A percentile compares a stretch with the other conserved stretches of the same genome.
phyloP scores from a whole-genome alignment of 2,888 invertebrate species.

The Leptopilina drosophilae region DNA sequence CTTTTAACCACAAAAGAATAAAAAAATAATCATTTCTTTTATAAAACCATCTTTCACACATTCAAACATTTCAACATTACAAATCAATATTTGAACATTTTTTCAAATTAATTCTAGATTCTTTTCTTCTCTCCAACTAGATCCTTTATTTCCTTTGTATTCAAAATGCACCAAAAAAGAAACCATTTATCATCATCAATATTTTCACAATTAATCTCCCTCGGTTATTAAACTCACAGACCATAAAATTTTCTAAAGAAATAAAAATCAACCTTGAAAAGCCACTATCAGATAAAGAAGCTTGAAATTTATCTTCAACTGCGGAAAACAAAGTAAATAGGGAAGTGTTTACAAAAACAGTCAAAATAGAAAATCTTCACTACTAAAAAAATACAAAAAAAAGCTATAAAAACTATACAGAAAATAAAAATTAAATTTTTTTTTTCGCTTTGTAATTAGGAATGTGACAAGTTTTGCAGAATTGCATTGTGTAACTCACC shows the following conservation, averaged over 20 bases:
- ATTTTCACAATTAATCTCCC: no score
- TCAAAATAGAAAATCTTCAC: background rate
- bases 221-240: no score
- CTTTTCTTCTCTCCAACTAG: background rate
- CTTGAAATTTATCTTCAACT: background rate
- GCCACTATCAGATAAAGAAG: background rate
- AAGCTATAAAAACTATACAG: background rate
- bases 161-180: no score
- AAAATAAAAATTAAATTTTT: constrained; percentile 12
- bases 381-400: background rate
- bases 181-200: no score
- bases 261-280: background rate
- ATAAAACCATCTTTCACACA: no score
- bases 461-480: constrained; percentile 30
- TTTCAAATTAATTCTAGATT: background rate
- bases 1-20: background rate
- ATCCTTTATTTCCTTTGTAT: background rate
- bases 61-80: no score
- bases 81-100: background rate
- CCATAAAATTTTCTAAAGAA: background rate
- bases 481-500: constrained; percentile 37
- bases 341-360: background rate
- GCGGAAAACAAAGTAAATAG: constrained; percentile 8
- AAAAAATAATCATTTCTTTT: background rate
- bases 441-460: constrained; percentile 12